Base-by-base conservation (phyloP, 1,140 invertebrate species). In the Heliconius eleuchia region DNA sequence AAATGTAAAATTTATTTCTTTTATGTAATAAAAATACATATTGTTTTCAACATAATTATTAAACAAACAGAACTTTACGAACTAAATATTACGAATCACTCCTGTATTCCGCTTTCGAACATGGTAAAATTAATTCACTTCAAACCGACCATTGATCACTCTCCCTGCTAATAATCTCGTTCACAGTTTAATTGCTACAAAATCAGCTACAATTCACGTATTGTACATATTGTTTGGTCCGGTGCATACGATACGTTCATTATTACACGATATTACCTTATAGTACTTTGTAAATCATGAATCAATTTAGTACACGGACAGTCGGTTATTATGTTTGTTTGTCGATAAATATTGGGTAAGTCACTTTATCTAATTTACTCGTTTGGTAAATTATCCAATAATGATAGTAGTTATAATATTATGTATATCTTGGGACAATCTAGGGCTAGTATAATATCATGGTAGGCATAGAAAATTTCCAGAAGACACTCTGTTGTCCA, bases 151-250 rank as follows among this genome's bases (percentile, higher is more conserved):
- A 75, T 82, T 83, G 84, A 84, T 83, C 84, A 84, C 83, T 82
- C 79, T 70, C 72, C 74, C 60, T 80, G 78, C 81, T 85, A 88
- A 88, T 87, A 84, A 87, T 87, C 85, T 85, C 80, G 77, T 81
- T 83, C 81, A 60, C 79, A 80, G 79, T 81, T 82, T 84, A 86
- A 87, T 87, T 85, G 84, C 75, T 87, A 86, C 82, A 81, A 86
- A 86, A 88, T 86, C 83, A 85, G 79, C 83, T 81, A 81, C 82
- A 80, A 84, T 85, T 83, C 42, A 46, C 82, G 77, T 80, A 37
- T 13, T 71, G 77, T 80, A 37, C 74, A 55, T 39, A 82, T 75
- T 78, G 75, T 79, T 57, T 27, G 76, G 72, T 78, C 66, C 76
- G 60, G 27, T 79, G 76, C 76, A 37, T 82, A 73, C 70, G 73